Evolutionary conservation across 1,140 invertebrate genomes (phyloP).

Genomic region (Penaeus vannamei): DNA sequence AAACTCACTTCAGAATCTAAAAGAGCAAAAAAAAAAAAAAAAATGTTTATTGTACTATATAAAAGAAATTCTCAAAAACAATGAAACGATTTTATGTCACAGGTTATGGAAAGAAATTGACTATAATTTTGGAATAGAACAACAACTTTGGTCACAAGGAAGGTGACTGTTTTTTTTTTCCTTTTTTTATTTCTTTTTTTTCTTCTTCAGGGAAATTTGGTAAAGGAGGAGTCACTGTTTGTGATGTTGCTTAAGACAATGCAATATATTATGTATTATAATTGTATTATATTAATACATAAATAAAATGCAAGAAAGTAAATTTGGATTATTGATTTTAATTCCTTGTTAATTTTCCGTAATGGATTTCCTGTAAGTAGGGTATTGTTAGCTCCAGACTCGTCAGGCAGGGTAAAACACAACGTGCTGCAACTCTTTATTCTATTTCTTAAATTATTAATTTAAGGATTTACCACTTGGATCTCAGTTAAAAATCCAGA

Average conservation of each 20-base stretch:
- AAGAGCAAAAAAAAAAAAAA: neutral
- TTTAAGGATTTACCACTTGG: too few relatives aligned
- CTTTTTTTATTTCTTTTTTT: neutral
- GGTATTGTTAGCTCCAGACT: too few relatives aligned
- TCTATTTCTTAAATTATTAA: too few relatives aligned
- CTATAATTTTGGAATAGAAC: too few relatives aligned
- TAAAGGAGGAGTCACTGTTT: constrained; percentile 50
- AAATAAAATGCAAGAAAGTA: constrained; percentile 27
- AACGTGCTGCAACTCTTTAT: too few relatives aligned
- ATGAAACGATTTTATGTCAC: neutral
- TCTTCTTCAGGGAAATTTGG: neutral
- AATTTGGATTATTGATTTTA: neutral
- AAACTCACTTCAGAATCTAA: neutral
- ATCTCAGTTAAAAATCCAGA: too few relatives aligned
- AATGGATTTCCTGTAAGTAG: too few relatives aligned
- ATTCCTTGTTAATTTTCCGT: too few relatives aligned
- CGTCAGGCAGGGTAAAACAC: too few relatives aligned
- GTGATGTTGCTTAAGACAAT: constrained; percentile 58
- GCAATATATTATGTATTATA: constrained; percentile 56
- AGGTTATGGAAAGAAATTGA: neutral
- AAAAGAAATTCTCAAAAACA: neutral
- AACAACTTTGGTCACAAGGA: neutral
- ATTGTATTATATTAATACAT: constrained; percentile 63
- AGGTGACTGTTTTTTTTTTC: neutral
- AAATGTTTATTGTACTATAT: neutral